These are phyloP conservation scores for Malthinus seriepunctatus DNA, from an alignment of 2,888 invertebrate species.

Conservation along the genomic window DNA sequence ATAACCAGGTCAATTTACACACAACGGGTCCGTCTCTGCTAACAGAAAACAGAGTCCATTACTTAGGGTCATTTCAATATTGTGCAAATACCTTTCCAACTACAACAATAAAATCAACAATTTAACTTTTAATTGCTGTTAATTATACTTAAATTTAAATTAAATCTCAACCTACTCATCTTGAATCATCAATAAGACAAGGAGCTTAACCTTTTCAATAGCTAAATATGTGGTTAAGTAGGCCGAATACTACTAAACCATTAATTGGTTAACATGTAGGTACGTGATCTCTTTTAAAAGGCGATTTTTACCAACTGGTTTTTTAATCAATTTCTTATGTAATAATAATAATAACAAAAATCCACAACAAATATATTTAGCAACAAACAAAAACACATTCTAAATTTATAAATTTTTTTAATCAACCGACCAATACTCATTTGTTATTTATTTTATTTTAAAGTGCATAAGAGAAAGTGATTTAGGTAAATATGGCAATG, in stretches of 20 bases:
- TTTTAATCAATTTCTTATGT: not conserved
- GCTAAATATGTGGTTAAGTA: slow-evolving; percentile 2
- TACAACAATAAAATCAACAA: no score
- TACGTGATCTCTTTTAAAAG: not conserved
- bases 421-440: not conserved
- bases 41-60: no score
- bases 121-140: not conserved
- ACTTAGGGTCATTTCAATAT: no score
- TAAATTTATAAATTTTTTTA: not conserved
- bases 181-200: slow-evolving; percentile 2
- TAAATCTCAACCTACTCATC: not conserved
- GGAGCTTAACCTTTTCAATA: not conserved
- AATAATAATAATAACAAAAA: not conserved
- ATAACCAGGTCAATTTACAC: no score
- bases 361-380: not conserved
- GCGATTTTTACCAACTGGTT: not conserved
- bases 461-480: slow-evolving; percentile 20
- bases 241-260: slow-evolving; percentile 2
- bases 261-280: slow-evolving; percentile 1
- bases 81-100: no score
- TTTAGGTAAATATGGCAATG: slow-evolving; percentile 20
- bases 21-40: no score
- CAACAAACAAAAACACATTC: not conserved
- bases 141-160: not conserved
- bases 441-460: slow-evolving; percentile 14